phyloP scores from a whole-genome alignment of 1,140 invertebrate genomes.

The Spodoptera frugiperda region DNA sequence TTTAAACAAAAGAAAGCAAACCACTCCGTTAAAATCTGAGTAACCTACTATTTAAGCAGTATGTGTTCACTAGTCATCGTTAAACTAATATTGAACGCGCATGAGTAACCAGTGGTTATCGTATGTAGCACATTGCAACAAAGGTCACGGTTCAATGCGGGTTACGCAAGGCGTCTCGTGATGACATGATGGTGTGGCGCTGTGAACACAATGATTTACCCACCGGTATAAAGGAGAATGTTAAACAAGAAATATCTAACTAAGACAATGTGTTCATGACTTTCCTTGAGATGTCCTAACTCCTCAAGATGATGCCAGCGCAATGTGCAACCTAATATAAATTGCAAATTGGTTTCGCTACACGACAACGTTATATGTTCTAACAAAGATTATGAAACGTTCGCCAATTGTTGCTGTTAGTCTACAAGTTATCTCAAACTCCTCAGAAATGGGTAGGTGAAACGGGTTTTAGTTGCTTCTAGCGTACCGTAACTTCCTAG shows the following conservation, averaged over 20 bases:
- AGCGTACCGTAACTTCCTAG: slow-evolving; percentile 45
- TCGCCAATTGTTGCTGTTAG: slow-evolving; percentile 42
- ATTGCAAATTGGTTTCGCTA: slow-evolving; percentile 40
- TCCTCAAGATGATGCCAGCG: slow-evolving; percentile 19
- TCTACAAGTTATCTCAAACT: slow-evolving; percentile 28
- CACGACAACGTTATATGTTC: slow-evolving; percentile 37
- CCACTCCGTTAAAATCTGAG: neutral
- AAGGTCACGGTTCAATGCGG: slow-evolving; percentile 61
- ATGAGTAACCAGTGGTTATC: slow-evolving; percentile 16
- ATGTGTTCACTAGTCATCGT: neutral
- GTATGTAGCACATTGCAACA: slow-evolving; percentile 46
- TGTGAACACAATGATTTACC: neutral
- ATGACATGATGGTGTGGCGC: slow-evolving; percentile 19
- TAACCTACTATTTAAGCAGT: neutral
- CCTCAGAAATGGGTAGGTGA: slow-evolving; percentile 34
- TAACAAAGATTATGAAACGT: slow-evolving; percentile 42
- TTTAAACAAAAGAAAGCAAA: too few species aligned
- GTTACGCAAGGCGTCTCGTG: slow-evolving; percentile 57
- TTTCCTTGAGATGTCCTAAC: slow-evolving; percentile 31
- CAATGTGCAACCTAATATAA: slow-evolving; percentile 37
- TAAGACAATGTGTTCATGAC: neutral
- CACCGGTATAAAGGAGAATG: neutral
- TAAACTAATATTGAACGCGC: slow-evolving; percentile 13
- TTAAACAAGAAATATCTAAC: slow-evolving; percentile 20
- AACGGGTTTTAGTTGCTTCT: slow-evolving; percentile 40